Evolutionary conservation across 2,797 vertebrate species (phyloP).

Genomic region (Hemitrygon akajei): DNA sequence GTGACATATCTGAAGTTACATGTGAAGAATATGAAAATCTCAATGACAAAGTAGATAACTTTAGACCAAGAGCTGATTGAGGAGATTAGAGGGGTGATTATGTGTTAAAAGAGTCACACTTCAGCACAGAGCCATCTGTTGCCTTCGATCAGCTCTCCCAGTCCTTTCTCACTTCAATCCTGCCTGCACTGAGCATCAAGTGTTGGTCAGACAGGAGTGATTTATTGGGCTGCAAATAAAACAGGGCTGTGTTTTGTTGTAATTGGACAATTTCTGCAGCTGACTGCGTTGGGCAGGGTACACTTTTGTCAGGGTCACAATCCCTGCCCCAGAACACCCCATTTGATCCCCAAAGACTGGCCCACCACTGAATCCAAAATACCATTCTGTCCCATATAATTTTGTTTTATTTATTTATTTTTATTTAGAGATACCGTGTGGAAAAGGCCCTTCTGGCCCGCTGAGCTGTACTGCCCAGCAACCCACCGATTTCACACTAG

Average conservation of each 20-base stretch:
- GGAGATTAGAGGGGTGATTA: neutral
- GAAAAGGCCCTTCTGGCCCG: no score
- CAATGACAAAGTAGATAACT: neutral
- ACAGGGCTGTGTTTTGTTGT: neutral
- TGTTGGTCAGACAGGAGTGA: neutral
- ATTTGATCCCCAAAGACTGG: neutral
- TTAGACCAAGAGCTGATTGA: neutral
- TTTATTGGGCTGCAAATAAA: constrained; percentile 19
- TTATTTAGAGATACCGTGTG: no score
- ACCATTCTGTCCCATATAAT: neutral
- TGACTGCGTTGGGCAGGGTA: neutral
- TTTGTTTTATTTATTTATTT: no score
- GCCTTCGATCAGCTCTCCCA: neutral
- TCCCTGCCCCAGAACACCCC: no score
- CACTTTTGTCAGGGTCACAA: neutral
- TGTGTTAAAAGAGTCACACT: neutral
- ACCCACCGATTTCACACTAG: no score
- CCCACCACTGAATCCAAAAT: neutral
- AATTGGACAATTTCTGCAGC: neutral
- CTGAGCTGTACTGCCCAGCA: no score
- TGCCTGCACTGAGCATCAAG: neutral
- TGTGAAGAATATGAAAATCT: neutral
- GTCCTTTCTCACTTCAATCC: neutral
- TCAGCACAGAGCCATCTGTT: neutral
- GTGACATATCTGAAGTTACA: neutral